These are phyloP conservation scores for Myiopsitta monachus DNA, from an alignment of 2,113 vertebrate species.

Conservation along the genomic window DNA sequence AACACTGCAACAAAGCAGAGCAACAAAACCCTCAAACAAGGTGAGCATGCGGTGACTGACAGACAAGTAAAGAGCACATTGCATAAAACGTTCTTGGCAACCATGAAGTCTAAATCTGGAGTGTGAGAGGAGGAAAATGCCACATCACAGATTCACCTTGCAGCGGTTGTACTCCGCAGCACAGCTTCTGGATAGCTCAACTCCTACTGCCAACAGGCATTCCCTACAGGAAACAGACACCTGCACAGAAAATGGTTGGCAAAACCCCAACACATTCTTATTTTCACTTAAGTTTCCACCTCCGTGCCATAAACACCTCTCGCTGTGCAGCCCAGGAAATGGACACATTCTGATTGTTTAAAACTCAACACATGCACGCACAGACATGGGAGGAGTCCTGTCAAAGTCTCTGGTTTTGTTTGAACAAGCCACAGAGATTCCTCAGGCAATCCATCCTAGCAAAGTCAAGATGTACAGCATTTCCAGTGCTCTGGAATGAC, in stretches of 20 bases:
- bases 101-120: background rate
- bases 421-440: background rate
- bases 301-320: background rate
- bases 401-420: background rate
- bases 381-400: background rate
- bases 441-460: background rate
- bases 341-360: background rate
- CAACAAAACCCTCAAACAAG: background rate
- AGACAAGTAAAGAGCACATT: background rate
- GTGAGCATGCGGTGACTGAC: background rate
- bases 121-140: background rate
- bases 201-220: fast-evolving
- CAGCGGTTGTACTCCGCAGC: background rate
- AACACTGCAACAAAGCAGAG: slow-evolving; percentile 17
- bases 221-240: background rate
- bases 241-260: background rate
- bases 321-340: background rate
- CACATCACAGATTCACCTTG: background rate
- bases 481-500: background rate
- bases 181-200: background rate
- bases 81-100: background rate
- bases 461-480: background rate
- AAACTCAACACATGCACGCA: background rate
- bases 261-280: background rate
- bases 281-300: background rate